Evolutionary conservation across 2,797 vertebrate genomes (phyloP).

Genomic region (Scolopax rusticola): DNA sequence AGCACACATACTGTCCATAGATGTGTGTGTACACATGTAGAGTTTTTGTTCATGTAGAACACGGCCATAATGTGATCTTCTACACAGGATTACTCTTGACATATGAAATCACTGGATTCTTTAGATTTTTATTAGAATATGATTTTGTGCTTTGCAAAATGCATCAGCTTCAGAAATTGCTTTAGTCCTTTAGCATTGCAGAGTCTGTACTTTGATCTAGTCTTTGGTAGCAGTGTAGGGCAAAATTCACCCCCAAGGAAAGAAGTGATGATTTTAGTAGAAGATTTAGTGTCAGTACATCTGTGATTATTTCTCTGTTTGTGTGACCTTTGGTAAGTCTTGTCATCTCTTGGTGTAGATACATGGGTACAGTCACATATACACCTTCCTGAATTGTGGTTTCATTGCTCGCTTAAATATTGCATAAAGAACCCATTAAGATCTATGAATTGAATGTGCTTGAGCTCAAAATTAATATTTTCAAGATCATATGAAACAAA

Average conservation of each 20-base stretch:
- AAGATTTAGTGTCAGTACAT: neutral
- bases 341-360: neutral
- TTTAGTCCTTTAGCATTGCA: neutral
- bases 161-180: neutral
- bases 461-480: neutral
- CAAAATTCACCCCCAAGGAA: neutral
- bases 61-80: neutral
- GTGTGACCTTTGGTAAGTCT: neutral
- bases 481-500: neutral
- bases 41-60: neutral
- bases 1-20: slow-evolving; percentile 63
- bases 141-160: slow-evolving; percentile 3
- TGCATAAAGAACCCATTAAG: neutral
- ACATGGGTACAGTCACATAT: neutral
- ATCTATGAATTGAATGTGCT: neutral
- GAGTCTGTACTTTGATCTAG: neutral
- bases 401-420: neutral
- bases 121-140: slow-evolving; percentile 13
- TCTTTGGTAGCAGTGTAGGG: neutral
- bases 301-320: neutral
- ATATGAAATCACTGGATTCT: slow-evolving; percentile 15
- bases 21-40: slow-evolving; percentile 8
- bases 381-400: neutral
- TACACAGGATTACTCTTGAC: neutral
- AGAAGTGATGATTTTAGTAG: neutral